phyloP scores from a whole-genome alignment of 2,797 vertebrate species.

The Melanotaenia nigrans region DNA sequence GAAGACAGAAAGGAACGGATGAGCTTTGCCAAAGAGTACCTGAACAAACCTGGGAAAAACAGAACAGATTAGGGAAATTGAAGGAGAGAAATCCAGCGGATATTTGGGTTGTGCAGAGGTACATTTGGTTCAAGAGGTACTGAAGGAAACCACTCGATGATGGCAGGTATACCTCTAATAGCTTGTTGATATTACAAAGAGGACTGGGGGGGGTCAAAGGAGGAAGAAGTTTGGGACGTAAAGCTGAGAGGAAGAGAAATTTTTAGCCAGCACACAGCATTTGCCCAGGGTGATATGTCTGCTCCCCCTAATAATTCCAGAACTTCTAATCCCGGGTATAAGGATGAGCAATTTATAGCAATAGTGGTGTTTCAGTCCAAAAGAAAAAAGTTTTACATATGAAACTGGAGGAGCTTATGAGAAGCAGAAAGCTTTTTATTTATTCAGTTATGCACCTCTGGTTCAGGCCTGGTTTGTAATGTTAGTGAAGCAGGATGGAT shows the following conservation, averaged over 20 bases:
- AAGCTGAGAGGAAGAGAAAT: slow-evolving; percentile 33
- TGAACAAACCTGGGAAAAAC: too few relatives aligned
- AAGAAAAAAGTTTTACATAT: slow-evolving; percentile 41
- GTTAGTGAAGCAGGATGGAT: slow-evolving; percentile 30
- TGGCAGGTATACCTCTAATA: slow-evolving; percentile 23
- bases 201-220: slow-evolving; percentile 23
- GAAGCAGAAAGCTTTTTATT: slow-evolving; percentile 10
- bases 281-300: slow-evolving; percentile 34
- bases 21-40: too few relatives aligned
- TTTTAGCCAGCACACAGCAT: slow-evolving; percentile 25
- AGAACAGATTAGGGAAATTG: background rate
- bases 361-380: slow-evolving; percentile 29
- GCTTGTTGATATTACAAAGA: slow-evolving; percentile 42
- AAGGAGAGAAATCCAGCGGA: slow-evolving; percentile 6
- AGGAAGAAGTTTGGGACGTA: slow-evolving; percentile 20
- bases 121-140: slow-evolving; percentile 24
- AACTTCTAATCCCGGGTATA: slow-evolving; percentile 43
- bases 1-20: too few relatives aligned
- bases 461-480: slow-evolving; percentile 23
- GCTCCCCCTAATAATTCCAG: slow-evolving; percentile 48
- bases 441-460: slow-evolving; percentile 28
- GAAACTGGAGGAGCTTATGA: slow-evolving; percentile 55
- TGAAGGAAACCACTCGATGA: slow-evolving; percentile 21
- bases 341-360: slow-evolving; percentile 32
- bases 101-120: slow-evolving; percentile 4